These are phyloP conservation scores for Centroberyx gerrardi DNA, from an alignment of 2,797 vertebrate genomes.

Conservation along the genomic window DNA sequence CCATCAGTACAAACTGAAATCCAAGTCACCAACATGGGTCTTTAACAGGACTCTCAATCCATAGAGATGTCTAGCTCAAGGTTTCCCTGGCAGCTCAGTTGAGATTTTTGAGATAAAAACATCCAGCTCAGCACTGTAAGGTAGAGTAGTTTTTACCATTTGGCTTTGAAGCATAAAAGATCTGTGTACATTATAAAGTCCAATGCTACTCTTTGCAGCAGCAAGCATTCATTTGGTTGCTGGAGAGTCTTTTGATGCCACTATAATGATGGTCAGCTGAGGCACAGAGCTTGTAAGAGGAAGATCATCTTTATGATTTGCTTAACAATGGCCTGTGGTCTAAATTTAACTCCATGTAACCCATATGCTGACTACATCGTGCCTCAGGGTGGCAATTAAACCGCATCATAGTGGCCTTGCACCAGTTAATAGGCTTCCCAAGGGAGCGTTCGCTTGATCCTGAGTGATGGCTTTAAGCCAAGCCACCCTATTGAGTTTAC, in stretches of 20 bases:
- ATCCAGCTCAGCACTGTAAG: too few species aligned
- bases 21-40: too few species aligned
- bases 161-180: too few species aligned
- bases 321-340: slow-evolving; percentile 13
- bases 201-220: neutral
- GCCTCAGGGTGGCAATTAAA: slow-evolving; percentile 25
- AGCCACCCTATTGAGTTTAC: slow-evolving; percentile 44
- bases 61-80: too few species aligned
- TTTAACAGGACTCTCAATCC: too few species aligned
- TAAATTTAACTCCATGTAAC: slow-evolving; percentile 23
- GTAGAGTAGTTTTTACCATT: too few species aligned
- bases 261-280: slow-evolving; percentile 1
- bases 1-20: too few species aligned
- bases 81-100: too few species aligned
- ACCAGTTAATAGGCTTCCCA: slow-evolving; percentile 36
- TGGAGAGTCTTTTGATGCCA: neutral
- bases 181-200: neutral
- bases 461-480: slow-evolving; percentile 42
- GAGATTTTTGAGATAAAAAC: too few species aligned
- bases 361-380: slow-evolving; percentile 24
- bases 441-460: slow-evolving; percentile 33
- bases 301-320: slow-evolving; percentile 13
- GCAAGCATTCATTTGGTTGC: too few species aligned
- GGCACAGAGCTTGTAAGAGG: neutral
- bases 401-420: neutral